Evolutionary conservation across 2,113 vertebrate species (phyloP).

Genomic region (Struthio camelus): DNA sequence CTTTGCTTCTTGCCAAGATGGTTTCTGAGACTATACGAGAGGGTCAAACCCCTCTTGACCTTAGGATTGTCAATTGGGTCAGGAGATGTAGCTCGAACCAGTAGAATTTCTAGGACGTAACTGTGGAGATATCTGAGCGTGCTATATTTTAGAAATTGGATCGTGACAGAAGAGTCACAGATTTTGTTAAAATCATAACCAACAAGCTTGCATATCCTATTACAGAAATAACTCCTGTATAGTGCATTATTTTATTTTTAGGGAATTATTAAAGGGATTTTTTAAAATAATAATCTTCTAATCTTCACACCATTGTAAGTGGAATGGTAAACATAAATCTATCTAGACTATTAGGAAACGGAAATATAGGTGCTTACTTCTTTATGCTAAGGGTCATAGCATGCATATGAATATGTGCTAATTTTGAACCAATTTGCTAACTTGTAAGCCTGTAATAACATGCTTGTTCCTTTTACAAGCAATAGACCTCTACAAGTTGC

Average conservation of each 20-base stretch:
- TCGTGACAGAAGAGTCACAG: not conserved
- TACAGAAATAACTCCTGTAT: not conserved
- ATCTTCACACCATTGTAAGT: not conserved
- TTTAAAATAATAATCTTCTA: not conserved
- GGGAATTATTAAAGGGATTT: not conserved
- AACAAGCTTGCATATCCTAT: not conserved
- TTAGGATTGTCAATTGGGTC: not conserved
- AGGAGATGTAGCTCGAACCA: not conserved
- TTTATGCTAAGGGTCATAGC: not conserved
- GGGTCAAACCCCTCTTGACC: not conserved
- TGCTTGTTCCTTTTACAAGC: not conserved
- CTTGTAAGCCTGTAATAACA: slow-evolving; percentile 24
- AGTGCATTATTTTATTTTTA: not conserved
- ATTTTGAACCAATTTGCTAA: slow-evolving; percentile 6
- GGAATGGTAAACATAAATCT: not conserved
- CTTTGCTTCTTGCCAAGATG: not conserved
- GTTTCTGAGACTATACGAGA: not conserved
- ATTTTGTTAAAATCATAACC: not conserved
- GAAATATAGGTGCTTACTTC: not conserved
- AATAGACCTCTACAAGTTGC: slow-evolving; percentile 20
- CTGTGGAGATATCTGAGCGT: not conserved
- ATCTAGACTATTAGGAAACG: not conserved
- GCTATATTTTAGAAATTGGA: not conserved
- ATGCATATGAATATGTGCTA: not conserved
- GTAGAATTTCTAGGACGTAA: not conserved